Evolutionary conservation across 1,140 invertebrate genomes (phyloP), one percentile per base, ranked within the genome.

Genomic region (Aphidius gifuensis): DNA sequence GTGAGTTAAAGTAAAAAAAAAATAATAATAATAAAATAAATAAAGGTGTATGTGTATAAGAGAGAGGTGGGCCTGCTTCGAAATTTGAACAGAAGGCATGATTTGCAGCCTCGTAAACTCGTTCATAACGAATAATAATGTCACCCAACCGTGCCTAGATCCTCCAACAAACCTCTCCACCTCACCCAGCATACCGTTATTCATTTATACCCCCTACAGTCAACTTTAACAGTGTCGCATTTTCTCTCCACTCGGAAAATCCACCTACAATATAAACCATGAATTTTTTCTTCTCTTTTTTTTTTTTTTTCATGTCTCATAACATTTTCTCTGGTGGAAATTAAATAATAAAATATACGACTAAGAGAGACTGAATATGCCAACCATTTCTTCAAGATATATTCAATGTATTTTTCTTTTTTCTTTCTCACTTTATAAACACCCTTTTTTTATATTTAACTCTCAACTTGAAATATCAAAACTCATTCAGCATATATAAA

Each of bases 101-200:
- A 81, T 81, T 81, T 81, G 79, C 77, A 77, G 75, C 76, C 77
- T 80, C 79, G 79, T 81, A 81, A 81, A 81, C 77, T 75, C 77
- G 76, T 80, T 80, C 77, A 80, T 80, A 80, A 80, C 78, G 79
- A 81, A 81, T 81, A 81, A 80, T 80, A 81, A 81, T 81, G 78
- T 81, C 79, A 80, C 76, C 73, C 68, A 67, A 62, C 60, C 60
- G 55, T 65, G 67, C 49, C 62, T 58, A 57, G 23, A 32, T 32
- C 53, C 40, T 40, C 40, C 53, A 8, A 38, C 40, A 11, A 5
- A 38, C 49, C 49, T 59, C 47, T 49, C 51, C 51, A 49, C 60
- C 55, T 50, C 47, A 45, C 49, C 45, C 47, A 40, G 47, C 39
- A 58, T 49, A 58, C 57, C 47, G 39, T 42, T 16, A 40, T 45